A percentile compares a stretch with the other conserved stretches of the same genome.
Evolutionary conservation across 2,113 vertebrate genomes (phyloP).

Genomic region (Deroptyus accipitrinus): DNA sequence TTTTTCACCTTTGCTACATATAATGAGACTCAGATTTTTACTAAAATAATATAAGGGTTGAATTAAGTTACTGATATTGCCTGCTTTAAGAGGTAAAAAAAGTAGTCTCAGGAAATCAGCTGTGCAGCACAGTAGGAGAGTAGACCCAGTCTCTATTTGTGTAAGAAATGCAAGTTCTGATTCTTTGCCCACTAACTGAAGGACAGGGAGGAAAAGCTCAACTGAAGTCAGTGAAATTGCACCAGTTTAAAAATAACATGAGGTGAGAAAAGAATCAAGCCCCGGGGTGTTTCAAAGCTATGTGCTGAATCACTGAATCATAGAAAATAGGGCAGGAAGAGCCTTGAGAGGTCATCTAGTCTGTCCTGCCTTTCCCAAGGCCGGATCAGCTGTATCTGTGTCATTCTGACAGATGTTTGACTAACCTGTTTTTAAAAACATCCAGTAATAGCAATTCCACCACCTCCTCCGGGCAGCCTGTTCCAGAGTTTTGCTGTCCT

Average conservation of each 20-base stretch:
- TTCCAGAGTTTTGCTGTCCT: background rate
- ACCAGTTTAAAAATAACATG: slow-evolving; percentile 56
- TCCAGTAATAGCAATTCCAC: background rate
- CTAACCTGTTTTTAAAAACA: slow-evolving; percentile 42
- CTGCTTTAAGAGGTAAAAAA: background rate
- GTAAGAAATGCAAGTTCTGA: background rate
- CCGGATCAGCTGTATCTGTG: slow-evolving; percentile 41
- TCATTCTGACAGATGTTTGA: slow-evolving; percentile 41
- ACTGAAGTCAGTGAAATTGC: slow-evolving; percentile 33
- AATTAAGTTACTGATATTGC: background rate
- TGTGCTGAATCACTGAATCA: slow-evolving; percentile 54
- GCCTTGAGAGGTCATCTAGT: slow-evolving; percentile 41
- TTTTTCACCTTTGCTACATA: background rate
- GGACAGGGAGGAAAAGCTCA: background rate
- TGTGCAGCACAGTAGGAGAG: background rate
- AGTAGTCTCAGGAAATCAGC: background rate
- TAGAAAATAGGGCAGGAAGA: slow-evolving; percentile 51
- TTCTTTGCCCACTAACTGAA: background rate
- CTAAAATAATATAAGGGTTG: background rate
- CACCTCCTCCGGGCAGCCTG: background rate
- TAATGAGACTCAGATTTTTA: background rate
- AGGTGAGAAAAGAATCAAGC: slow-evolving; percentile 48
- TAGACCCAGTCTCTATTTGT: background rate
- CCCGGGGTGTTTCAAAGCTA: slow-evolving; percentile 39
- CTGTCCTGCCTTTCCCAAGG: slow-evolving; percentile 42